These are phyloP conservation scores for Laticauda colubrina DNA, from an alignment of 2,113 vertebrate genomes.

Conservation along the genomic window DNA sequence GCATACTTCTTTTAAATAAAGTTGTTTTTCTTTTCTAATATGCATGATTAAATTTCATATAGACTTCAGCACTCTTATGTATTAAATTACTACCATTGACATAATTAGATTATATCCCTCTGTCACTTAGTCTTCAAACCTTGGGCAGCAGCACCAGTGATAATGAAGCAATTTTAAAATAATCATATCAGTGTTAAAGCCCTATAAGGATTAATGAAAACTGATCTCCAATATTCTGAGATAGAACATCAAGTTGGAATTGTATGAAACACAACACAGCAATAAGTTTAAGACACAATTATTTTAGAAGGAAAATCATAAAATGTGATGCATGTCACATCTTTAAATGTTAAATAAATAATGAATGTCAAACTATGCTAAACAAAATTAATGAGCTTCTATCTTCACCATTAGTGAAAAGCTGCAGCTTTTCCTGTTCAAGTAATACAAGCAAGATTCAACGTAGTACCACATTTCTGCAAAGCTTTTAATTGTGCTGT, in stretches of 20 bases:
- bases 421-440: neutral
- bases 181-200: conserved; percentile 54
- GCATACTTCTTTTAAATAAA: neutral
- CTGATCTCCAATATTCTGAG: conserved; percentile 47
- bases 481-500: neutral
- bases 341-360: conserved; percentile 21
- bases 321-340: conserved; percentile 8
- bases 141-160: neutral
- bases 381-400: conserved; percentile 44
- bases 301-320: conserved; percentile 46
- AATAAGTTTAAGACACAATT: conserved; percentile 50
- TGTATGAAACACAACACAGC: conserved; percentile 26
- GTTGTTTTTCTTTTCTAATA: conserved; percentile 11
- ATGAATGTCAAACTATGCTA: conserved; percentile 5
- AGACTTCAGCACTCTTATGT: conserved; percentile 18
- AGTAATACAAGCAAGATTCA: neutral
- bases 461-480: neutral
- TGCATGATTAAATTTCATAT: conserved; percentile 32
- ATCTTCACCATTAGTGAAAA: conserved; percentile 42
- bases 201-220: conserved; percentile 51
- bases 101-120: conserved; percentile 35
- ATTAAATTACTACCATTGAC: conserved; percentile 37
- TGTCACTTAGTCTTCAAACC: conserved; percentile 34
- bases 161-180: conserved; percentile 38
- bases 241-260: conserved; percentile 51